A percentile compares a stretch with the other conserved stretches of the same genome.
Evolutionary conservation across 1,140 invertebrate genomes (phyloP).

Genomic region (Hermetia illucens): DNA sequence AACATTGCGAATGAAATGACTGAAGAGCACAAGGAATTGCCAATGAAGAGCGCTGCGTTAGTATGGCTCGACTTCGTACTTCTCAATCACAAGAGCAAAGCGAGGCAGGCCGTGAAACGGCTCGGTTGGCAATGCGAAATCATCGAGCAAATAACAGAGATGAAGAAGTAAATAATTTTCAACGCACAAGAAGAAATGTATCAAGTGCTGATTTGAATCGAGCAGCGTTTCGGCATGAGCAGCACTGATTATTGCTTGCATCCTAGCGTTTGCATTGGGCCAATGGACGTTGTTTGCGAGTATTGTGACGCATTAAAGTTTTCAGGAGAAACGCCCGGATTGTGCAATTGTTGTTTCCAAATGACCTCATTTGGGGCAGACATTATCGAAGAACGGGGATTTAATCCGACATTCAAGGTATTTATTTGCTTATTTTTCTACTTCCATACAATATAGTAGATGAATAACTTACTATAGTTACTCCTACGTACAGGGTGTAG

Average conservation of each 20-base stretch:
- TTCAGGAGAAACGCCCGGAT: constrained; percentile 1
- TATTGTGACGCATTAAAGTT: constrained; percentile 5
- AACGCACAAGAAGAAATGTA: constrained; percentile 21
- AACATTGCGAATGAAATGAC: too few relatives aligned
- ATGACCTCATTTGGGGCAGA: constrained; percentile 4
- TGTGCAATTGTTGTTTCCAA: too few relatives aligned
- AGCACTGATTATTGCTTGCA: constrained; percentile 23
- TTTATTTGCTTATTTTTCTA: too few relatives aligned
- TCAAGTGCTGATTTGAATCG: constrained; percentile 21
- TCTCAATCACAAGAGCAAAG: too few relatives aligned
- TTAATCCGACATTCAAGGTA: constrained; percentile 15
- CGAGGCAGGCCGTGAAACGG: constrained; percentile 24
- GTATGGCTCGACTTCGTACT: constrained; percentile 21
- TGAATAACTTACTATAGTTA: too few relatives aligned
- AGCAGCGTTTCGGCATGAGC: constrained; percentile 20
- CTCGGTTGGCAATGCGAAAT: constrained; percentile 19
- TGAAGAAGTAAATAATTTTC: constrained; percentile 20
- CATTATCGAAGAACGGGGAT: constrained; percentile 8
- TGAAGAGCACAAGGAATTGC: constrained; percentile 8
- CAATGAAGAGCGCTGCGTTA: constrained; percentile 14
- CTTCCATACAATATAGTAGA: too few relatives aligned
- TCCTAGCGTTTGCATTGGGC: constrained; percentile 14
- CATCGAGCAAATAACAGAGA: constrained; percentile 14
- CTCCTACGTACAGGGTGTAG: too few relatives aligned
- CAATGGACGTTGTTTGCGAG: constrained; percentile 3